Conservation (phyloP, 2,797 vertebrate genomes). For the Eupleurogrammus muticus region DNA sequence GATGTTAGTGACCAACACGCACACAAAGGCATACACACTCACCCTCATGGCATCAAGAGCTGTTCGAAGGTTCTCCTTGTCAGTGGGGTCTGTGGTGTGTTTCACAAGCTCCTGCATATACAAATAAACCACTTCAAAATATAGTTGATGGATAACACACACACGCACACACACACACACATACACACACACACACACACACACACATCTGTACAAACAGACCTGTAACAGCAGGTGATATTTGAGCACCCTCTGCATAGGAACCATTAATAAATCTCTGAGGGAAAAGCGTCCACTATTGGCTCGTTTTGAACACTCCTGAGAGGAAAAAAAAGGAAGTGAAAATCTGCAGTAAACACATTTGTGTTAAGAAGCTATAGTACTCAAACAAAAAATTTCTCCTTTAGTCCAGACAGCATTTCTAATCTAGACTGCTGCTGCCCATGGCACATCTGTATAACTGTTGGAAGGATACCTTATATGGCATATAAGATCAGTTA, state of each 20-base stretch:
- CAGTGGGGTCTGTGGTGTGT: constrained; percentile 84
- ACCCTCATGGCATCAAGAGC: constrained; percentile 93
- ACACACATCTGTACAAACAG: constrained; percentile 22
- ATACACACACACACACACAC: constrained; percentile 8
- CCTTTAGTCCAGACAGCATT: neutral
- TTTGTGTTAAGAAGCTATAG: neutral
- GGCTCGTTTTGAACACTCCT: constrained; percentile 94
- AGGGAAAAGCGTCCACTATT: constrained; percentile 92
- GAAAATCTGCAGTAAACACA: constrained; percentile 16
- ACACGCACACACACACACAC: neutral
- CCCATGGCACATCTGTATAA: neutral
- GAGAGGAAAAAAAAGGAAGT: constrained; percentile 29
- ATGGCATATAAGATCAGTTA: neutral
- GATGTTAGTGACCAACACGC: neutral
- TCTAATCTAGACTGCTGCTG: neutral
- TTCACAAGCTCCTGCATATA: constrained; percentile 88
- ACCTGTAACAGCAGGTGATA: constrained; percentile 94
- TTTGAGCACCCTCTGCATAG: constrained; percentile 94
- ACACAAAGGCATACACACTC: constrained; percentile 47
- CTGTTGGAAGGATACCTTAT: neutral
- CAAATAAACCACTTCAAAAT: constrained; percentile 15
- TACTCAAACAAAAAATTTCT: neutral
- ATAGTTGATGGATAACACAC: neutral
- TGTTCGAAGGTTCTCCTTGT: constrained; percentile 89
- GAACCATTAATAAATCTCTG: constrained; percentile 93